Evolutionary conservation across 2,888 invertebrate species (phyloP), one percentile per base, ranked within the genome.

Genomic region (Odontocerum albicorne): DNA sequence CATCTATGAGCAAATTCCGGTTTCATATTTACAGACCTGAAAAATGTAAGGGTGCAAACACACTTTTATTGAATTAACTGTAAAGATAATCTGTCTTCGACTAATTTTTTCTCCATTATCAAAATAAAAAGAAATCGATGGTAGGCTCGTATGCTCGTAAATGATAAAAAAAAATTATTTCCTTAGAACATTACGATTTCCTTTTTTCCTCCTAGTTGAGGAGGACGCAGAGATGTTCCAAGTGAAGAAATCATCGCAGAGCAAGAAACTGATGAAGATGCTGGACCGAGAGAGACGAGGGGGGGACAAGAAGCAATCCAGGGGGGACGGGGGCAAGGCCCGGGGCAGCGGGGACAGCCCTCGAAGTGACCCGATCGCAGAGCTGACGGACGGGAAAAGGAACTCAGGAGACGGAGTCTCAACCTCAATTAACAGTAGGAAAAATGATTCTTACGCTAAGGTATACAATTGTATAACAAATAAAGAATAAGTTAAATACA

Each of bases 201-300:
- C 10, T 42, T 39, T 39, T 8, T 36, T 16, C 16, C 8, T 22
- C 3, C 54, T 44, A 57, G 60, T 61, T 10, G 60, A 58, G 7
- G 90, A 90, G 68, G 86, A 85, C 64, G 89, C 85, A 19, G 95
- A 95, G 75, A 87, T 91, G 46, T 96, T 97, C 72, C 90, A 95
- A 82, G 92, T 97, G 45, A 95, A 93, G 72, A 96, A 96, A 72
- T 95, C 96, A 6, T 92, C 92, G 6, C 91, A 95, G 67, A 95
- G 95, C 75, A 60, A 83, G 83, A 57, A 79, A 87, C 44, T 95
- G 93, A 69, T 92, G 93, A 3, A 90, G 90, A 70, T 94, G 93
- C 70, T 88, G 86, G 65, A 85, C 83, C n/a, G 77, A 82, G 3
- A 73, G 92, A 10, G 83, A 12, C 20, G 21, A 21, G 36, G 36